phyloP scores from a whole-genome alignment of 2,888 invertebrate genomes.

The Herminia tarsipennalis region DNA sequence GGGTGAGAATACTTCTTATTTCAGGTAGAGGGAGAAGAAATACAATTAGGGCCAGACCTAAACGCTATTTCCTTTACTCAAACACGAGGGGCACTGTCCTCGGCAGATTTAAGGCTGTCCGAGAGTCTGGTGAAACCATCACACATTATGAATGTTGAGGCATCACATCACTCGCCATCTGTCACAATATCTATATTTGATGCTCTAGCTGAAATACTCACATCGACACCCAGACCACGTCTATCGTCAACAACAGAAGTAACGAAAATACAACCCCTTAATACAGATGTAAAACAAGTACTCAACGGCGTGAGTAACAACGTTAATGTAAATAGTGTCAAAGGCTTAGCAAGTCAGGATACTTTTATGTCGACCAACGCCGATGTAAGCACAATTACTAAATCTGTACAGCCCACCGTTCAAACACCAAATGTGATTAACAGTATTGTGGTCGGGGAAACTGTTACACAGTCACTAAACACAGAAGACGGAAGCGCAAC shows the following conservation, averaged over 20 bases:
- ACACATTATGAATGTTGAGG: slow-evolving; percentile 84
- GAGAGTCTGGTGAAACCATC: slow-evolving; percentile 79
- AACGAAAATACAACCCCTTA: slow-evolving; percentile 65
- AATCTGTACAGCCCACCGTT: slow-evolving; percentile 81
- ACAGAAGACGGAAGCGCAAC: slow-evolving; percentile 58
- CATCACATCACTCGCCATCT: slow-evolving; percentile 83
- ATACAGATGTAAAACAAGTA: slow-evolving; percentile 72
- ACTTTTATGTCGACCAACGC: slow-evolving; percentile 61
- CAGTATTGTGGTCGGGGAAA: slow-evolving; percentile 74
- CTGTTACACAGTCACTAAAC: slow-evolving; percentile 71
- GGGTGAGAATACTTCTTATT: slow-evolving; percentile 85
- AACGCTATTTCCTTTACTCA: slow-evolving; percentile 82
- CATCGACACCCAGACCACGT: slow-evolving; percentile 80
- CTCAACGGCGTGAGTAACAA: slow-evolving; percentile 83
- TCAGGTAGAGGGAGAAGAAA: slow-evolving; percentile 85
- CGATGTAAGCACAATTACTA: slow-evolving; percentile 75
- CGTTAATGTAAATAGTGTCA: slow-evolving; percentile 79
- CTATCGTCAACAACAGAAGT: slow-evolving; percentile 76
- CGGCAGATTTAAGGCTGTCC: slow-evolving; percentile 79
- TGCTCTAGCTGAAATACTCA: slow-evolving; percentile 85
- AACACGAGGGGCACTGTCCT: slow-evolving; percentile 78
- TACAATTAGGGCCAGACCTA: slow-evolving; percentile 81
- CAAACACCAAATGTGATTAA: slow-evolving; percentile 81
- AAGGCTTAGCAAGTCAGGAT: slow-evolving; percentile 66
- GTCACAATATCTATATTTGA: slow-evolving; percentile 86